A percentile compares a stretch with the other conserved stretches of the same genome.
These are phyloP conservation scores for Synodontis membranacea DNA, from an alignment of 2,113 vertebrate species.

Conservation along the genomic window DNA sequence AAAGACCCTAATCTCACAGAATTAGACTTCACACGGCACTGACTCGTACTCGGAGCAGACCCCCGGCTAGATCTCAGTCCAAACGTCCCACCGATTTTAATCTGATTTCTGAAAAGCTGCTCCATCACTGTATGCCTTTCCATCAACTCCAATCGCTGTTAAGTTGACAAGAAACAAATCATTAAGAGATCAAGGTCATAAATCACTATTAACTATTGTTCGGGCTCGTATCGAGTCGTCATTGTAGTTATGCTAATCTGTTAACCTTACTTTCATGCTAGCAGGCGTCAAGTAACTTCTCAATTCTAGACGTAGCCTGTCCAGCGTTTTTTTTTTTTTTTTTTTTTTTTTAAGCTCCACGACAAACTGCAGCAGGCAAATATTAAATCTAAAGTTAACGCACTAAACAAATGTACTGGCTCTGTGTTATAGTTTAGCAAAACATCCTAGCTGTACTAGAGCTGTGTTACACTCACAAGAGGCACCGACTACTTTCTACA, in stretches of 20 bases:
- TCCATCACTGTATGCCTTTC: background rate
- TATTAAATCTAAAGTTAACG: background rate
- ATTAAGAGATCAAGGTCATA: background rate
- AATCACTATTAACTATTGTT: background rate
- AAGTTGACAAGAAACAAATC: background rate
- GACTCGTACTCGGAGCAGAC: background rate
- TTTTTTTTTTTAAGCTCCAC: background rate
- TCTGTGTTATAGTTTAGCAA: no score
- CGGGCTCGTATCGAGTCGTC: background rate
- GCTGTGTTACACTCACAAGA: no score
- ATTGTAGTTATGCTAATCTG: background rate
- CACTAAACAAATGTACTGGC: background rate
- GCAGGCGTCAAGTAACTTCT: background rate
- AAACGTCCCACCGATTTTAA: background rate
- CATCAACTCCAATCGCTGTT: background rate
- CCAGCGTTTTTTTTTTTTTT: background rate
- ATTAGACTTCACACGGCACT: background rate
- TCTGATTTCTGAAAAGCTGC: background rate
- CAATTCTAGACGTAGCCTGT: background rate
- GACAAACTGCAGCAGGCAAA: background rate
- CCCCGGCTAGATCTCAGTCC: background rate
- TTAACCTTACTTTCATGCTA: background rate
- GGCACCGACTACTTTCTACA: no score
- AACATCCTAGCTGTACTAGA: no score
- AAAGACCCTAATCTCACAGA: background rate